phyloP scores from a whole-genome alignment of 2,888 invertebrate genomes.

The Entomobrya multifasciata region DNA sequence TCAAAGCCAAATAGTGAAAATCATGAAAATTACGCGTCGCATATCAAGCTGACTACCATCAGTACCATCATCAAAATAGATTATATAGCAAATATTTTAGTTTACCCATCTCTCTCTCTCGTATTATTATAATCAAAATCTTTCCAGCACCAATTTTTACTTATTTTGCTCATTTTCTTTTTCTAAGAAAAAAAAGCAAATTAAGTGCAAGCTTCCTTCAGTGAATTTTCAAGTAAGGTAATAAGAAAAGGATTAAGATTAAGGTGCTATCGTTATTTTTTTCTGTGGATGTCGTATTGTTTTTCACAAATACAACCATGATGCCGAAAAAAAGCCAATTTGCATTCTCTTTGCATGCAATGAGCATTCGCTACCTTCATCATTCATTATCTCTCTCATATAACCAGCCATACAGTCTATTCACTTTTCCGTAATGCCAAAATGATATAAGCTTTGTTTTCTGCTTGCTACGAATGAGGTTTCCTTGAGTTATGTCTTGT shows the following conservation, averaged over 20 bases:
- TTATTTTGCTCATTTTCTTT: conserved; percentile 36
- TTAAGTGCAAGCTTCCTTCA: conserved; percentile 46
- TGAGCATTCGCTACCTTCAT: conserved; percentile 78
- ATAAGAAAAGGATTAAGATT: conserved; percentile 72
- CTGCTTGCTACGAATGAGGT: conserved; percentile 2
- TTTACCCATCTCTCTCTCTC: too few relatives aligned
- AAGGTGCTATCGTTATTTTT: conserved; percentile 68
- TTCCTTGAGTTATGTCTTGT: conserved; percentile 14
- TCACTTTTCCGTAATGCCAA: conserved; percentile 39
- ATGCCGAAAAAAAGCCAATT: conserved; percentile 70
- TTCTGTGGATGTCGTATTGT: conserved; percentile 44
- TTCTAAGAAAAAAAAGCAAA: conserved; percentile 44
- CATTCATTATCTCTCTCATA: conserved; percentile 76
- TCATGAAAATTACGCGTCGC: too few relatives aligned
- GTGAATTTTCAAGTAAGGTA: conserved; percentile 64
- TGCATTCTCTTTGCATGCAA: conserved; percentile 79
- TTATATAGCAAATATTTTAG: background rate
- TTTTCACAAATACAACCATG: conserved; percentile 17
- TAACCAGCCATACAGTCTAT: conserved; percentile 14
- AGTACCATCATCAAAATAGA: too few relatives aligned
- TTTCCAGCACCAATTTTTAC: background rate
- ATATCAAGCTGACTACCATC: too few relatives aligned
- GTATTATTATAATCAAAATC: too few relatives aligned
- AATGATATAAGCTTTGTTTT: conserved; percentile 41
- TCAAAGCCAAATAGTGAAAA: background rate